Evolutionary conservation across 2,888 invertebrate genomes (phyloP), one percentile per base, ranked within the genome.

Genomic region (Dasypogon diadema): DNA sequence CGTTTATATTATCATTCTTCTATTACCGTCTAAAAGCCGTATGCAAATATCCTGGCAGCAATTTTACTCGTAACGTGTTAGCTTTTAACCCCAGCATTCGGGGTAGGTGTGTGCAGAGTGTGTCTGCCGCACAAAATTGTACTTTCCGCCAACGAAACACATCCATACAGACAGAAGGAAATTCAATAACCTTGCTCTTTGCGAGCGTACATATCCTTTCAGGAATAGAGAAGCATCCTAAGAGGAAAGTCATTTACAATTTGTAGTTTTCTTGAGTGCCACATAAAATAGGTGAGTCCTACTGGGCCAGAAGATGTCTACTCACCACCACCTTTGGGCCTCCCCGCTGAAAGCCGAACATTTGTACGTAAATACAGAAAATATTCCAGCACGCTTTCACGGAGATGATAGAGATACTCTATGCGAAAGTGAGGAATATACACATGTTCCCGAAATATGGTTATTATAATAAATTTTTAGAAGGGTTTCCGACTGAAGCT

Each of bases 241-340:
- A 14, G 51, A 60, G 68, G 75, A 54, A 77, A 74, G 77, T 75
- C 74, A 75, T 75, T 75, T 77, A 75, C 70, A 77, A 77, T 77
- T 77, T 77, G 75, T 70, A 70, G 77, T 77, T 77, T 77, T 70
- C 77, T 74, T 74, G 70, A 75, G 63, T 46, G 63, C 58, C 58
- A 14, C 30, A 75, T 74, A 60, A 75, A 74, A 68, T 74, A 75
- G 65, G 72, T 76, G 76, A 76, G 42, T 60, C 30, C 30, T 56
- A 26, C 46, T 34, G 58, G 48, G 48, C n/a, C 58, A 46, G 42
- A 16, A 42, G 6, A 26, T 22, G 6, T 30, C 68, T n/a, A 4
- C 42, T 56, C 21, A 10, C 46, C 14, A 14, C 48, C 68, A 54
- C 54, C 54, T 22, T 70, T 12, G 16, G 16, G 46, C 21, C 34